Percentiles rank a stretch among this genome's conserved stretches.
These are phyloP conservation scores for Steatocranus sp. DNA, from an alignment of 2,797 vertebrate species.

Conservation along the genomic window DNA sequence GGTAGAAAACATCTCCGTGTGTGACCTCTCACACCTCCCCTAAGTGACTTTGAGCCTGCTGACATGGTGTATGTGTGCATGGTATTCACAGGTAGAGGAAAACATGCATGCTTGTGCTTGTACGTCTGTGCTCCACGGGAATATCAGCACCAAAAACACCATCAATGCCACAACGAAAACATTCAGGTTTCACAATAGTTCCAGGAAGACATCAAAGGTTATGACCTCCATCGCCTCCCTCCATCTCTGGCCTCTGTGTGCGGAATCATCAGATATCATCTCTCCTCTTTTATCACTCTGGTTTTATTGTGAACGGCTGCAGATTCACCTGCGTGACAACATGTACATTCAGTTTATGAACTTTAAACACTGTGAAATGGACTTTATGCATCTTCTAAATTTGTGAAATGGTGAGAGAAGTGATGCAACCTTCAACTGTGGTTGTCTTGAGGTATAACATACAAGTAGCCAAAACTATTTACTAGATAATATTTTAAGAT, in stretches of 20 bases:
- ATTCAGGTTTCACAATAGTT: constrained; percentile 30
- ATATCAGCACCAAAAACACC: neutral
- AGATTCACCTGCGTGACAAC: constrained; percentile 53
- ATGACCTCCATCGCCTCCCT: constrained; percentile 30
- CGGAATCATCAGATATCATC: constrained; percentile 33
- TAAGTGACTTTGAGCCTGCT: neutral
- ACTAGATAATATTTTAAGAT: neutral
- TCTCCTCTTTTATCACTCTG: constrained; percentile 24
- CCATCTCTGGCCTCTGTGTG: neutral
- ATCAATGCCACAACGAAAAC: constrained; percentile 10
- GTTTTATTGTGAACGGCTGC: constrained; percentile 38
- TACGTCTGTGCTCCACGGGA: neutral
- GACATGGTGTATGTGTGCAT: neutral
- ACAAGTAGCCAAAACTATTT: neutral
- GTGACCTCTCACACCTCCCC: neutral
- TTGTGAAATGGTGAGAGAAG: neutral
- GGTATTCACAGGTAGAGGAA: neutral
- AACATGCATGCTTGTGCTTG: neutral
- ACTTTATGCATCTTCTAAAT: neutral
- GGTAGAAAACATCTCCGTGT: neutral
- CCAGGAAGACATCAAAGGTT: constrained; percentile 45
- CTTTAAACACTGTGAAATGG: neutral
- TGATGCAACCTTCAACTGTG: neutral
- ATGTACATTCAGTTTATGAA: neutral
- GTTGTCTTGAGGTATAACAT: neutral